Percentiles rank a stretch among this genome's conserved stretches.
These are phyloP conservation scores for Hemithea aestivaria DNA, from an alignment of 2,888 invertebrate genomes.

Conservation along the genomic window DNA sequence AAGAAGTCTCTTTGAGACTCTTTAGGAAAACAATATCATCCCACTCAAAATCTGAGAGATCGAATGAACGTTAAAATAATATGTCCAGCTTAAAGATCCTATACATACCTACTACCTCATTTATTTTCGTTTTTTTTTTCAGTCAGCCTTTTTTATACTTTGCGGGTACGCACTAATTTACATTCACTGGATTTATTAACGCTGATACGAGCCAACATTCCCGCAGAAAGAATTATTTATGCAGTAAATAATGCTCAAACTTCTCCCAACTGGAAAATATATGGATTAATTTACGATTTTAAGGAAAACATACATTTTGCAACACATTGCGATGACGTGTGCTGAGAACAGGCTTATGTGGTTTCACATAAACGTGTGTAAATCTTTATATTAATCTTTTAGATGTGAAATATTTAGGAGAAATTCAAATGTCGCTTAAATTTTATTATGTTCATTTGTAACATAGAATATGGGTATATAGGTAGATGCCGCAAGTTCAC, in stretches of 20 bases:
- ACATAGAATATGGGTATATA: too few relatives aligned
- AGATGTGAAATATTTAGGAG: too few relatives aligned
- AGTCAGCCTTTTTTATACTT: conserved; percentile 29
- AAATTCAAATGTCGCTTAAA: too few relatives aligned
- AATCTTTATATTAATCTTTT: background rate
- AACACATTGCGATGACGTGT: conserved; percentile 18
- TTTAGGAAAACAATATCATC: too few relatives aligned
- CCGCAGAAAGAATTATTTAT: conserved; percentile 51
- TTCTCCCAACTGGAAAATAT: conserved; percentile 26
- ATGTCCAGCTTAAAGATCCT: too few relatives aligned
- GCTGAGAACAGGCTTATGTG: conserved; percentile 14
- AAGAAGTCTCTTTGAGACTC: too few relatives aligned
- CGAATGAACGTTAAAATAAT: too few relatives aligned
- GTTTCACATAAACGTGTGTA: conserved; percentile 10
- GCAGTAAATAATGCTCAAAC: conserved; percentile 45
- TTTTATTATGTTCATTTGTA: too few relatives aligned
- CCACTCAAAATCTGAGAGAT: too few relatives aligned
- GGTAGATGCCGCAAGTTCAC: too few relatives aligned
- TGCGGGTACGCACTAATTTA: conserved; percentile 46
- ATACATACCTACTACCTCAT: too few relatives aligned
- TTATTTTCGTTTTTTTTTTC: too few relatives aligned
- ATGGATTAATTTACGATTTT: conserved; percentile 24
- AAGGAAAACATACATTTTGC: conserved; percentile 19
- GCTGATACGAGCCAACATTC: conserved; percentile 42
- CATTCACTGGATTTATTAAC: conserved; percentile 49